Evolutionary conservation across 2,113 vertebrate genomes (phyloP).

Genomic region (Pseudopipra pipra): DNA sequence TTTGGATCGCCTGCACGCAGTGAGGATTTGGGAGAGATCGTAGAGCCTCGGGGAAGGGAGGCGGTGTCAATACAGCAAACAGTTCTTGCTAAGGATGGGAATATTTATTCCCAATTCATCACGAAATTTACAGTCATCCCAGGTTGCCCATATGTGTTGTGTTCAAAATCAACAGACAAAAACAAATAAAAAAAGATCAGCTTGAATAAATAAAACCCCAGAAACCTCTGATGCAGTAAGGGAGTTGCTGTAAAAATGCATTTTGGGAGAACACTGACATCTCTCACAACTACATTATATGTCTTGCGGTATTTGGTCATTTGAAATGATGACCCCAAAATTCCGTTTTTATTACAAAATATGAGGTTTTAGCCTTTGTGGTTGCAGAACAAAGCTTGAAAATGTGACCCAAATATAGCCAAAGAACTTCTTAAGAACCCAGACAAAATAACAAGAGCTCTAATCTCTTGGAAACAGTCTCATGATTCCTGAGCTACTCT

Average conservation of each 20-base stretch:
- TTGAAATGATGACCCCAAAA: not conserved
- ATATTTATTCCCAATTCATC: not conserved
- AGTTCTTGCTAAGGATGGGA: not conserved
- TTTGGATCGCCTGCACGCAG: not conserved
- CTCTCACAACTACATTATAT: not conserved
- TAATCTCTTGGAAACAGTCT: not conserved
- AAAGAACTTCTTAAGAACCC: not conserved
- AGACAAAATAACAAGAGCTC: not conserved
- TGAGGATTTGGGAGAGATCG: not conserved
- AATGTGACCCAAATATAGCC: not conserved
- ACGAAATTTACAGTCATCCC: not conserved
- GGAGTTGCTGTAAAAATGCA: rapidly evolving
- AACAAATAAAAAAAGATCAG: not conserved
- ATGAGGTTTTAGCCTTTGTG: not conserved
- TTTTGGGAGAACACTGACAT: not conserved
- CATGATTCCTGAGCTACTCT: not conserved
- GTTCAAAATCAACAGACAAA: not conserved
- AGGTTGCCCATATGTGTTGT: not conserved
- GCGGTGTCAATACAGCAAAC: not conserved
- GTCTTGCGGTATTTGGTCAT: not conserved
- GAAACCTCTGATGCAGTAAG: not conserved
- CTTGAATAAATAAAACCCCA: not conserved
- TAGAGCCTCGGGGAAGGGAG: not conserved
- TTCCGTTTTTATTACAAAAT: not conserved
- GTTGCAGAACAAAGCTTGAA: not conserved